Evolutionary conservation across 2,888 invertebrate genomes (phyloP).

Genomic region (Microctonus aethiopoides): DNA sequence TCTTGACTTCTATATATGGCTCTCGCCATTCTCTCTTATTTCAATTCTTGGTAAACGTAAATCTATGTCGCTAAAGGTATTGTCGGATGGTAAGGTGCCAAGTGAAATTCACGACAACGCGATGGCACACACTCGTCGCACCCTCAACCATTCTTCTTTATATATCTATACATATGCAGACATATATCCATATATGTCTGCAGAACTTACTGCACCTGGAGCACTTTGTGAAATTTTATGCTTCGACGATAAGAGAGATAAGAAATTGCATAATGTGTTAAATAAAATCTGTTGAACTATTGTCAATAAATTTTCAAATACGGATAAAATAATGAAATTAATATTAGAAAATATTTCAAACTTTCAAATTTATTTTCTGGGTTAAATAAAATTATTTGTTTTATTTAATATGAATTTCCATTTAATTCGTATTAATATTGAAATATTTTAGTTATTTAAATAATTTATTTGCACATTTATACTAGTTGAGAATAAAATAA

Average conservation of each 20-base stretch:
- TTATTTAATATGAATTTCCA: too few relatives aligned
- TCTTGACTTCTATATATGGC: neutral
- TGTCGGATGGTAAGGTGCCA: constrained; percentile 37
- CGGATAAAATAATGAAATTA: neutral
- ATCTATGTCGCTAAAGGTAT: constrained; percentile 48
- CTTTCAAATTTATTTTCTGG: neutral
- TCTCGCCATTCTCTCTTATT: constrained; percentile 46
- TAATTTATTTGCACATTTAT: too few relatives aligned
- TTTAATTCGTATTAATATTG: too few relatives aligned
- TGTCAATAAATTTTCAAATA: neutral
- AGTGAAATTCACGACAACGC: constrained; percentile 41
- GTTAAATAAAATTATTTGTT: too few relatives aligned
- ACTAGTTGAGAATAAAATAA: too few relatives aligned
- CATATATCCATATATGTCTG: constrained; percentile 13
- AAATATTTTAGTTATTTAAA: too few relatives aligned
- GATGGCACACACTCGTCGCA: constrained; percentile 29
- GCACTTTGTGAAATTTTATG: constrained; percentile 20
- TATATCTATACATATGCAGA: too few relatives aligned
- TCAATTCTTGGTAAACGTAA: constrained; percentile 56
- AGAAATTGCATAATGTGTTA: neutral
- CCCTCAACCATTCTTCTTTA: neutral
- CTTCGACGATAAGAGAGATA: constrained; percentile 18
- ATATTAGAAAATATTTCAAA: neutral
- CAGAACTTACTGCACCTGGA: constrained; percentile 29
- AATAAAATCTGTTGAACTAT: neutral